These are phyloP conservation scores for Noctua janthina DNA, from an alignment of 2,888 invertebrate species.

Conservation along the genomic window DNA sequence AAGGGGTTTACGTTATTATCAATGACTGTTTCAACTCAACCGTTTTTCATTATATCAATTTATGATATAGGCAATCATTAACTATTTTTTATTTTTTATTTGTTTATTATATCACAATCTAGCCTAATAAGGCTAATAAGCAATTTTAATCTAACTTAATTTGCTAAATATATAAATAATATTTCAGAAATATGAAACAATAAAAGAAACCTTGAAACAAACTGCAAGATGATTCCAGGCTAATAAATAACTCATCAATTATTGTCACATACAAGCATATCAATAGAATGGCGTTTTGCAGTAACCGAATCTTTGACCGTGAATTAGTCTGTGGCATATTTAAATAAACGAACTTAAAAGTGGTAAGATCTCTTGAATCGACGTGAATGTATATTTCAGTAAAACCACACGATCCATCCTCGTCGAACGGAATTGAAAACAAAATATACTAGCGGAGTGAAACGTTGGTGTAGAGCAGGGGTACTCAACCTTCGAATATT, in stretches of 20 bases:
- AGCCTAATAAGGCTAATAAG: no score
- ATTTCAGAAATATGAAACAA: neutral
- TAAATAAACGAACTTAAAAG: neutral
- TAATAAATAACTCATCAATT: neutral
- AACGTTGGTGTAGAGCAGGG: slow-evolving; percentile 29
- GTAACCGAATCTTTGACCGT: neutral
- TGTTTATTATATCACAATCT: no score
- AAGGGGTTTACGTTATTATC: neutral
- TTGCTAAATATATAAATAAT: no score
- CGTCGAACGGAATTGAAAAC: slow-evolving; percentile 59
- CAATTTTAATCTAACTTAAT: no score
- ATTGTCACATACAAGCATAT: neutral
- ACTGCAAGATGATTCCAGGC: neutral
- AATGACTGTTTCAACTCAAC: neutral
- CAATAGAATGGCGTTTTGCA: neutral
- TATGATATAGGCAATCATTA: neutral
- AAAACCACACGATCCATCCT: slow-evolving; percentile 57
- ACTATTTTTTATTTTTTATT: no score
- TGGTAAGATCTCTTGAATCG: neutral
- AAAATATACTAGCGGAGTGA: slow-evolving; percentile 62
- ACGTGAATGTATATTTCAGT: slow-evolving; percentile 43
- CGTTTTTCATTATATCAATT: neutral
- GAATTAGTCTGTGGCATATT: neutral
- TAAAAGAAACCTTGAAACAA: neutral
- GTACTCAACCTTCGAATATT: slow-evolving; percentile 16